Evolutionary conservation across 2,113 vertebrate species (phyloP).

Genomic region (Rhagologus leucostigma): DNA sequence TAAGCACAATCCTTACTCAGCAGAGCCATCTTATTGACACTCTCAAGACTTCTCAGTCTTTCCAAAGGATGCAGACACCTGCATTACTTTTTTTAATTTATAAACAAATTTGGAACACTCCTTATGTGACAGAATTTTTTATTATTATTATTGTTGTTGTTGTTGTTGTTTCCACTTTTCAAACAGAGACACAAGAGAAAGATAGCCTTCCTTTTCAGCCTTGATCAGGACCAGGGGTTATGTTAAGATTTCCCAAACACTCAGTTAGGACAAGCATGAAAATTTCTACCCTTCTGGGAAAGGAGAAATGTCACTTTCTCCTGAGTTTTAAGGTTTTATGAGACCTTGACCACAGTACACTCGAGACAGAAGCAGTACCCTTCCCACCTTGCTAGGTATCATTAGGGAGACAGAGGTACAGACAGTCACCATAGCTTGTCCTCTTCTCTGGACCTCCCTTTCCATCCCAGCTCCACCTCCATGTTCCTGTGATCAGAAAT

Average conservation of each 20-base stretch:
- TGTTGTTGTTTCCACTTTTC: not conserved
- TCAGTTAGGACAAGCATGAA: not conserved
- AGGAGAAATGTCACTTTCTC: not conserved
- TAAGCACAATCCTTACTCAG: not conserved
- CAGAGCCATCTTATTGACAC: not conserved
- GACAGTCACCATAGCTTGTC: not conserved
- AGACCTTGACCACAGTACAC: not conserved
- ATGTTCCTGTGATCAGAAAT: fast-evolving
- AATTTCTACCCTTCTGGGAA: not conserved
- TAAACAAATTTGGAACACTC: not conserved
- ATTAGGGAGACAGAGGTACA: not conserved
- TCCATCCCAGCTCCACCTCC: not conserved
- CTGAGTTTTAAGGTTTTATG: not conserved
- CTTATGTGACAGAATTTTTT: not conserved
- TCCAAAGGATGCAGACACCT: not conserved
- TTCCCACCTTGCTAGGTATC: not conserved
- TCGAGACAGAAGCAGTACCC: not conserved
- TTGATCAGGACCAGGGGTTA: not conserved
- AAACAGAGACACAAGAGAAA: not conserved
- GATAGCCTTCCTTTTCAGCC: not conserved
- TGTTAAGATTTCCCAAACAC: not conserved
- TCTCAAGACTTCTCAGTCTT: not conserved
- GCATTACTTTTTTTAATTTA: not conserved
- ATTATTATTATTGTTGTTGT: not conserved
- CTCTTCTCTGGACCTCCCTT: not conserved